Conservation (phyloP, 1,140 invertebrate species). For the Pinna nobilis region DNA sequence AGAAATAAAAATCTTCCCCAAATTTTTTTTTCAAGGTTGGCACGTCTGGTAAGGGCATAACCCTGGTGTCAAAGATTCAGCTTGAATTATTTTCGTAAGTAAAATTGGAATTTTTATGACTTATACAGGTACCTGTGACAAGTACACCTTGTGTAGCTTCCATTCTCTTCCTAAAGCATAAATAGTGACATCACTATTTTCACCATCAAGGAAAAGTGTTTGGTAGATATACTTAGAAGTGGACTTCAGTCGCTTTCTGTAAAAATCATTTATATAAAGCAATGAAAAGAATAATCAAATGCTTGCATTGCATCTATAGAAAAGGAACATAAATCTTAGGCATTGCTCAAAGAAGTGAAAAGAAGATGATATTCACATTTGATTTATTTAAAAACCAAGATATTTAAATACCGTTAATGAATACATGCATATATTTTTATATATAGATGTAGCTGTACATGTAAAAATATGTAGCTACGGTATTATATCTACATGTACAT, state of each 20-base stretch:
- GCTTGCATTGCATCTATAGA: neutral
- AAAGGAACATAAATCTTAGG: neutral
- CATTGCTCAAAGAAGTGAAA: too few relatives aligned
- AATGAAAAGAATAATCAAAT: too few relatives aligned
- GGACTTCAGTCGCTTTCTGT: constrained; percentile 81
- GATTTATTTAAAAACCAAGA: neutral
- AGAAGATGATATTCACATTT: neutral
- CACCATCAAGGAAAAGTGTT: constrained; percentile 85
- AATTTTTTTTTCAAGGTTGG: too few relatives aligned
- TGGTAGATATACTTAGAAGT: constrained; percentile 88
- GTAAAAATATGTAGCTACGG: too few relatives aligned
- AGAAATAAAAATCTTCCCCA: too few relatives aligned
- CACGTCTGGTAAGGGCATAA: too few relatives aligned
- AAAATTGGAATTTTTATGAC: neutral
- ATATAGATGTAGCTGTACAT: too few relatives aligned
- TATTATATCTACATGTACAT: too few relatives aligned
- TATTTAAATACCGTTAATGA: neutral
- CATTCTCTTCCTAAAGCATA: constrained; percentile 84
- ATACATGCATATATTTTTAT: neutral
- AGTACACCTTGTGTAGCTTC: constrained; percentile 87
- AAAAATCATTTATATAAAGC: constrained; percentile 17
- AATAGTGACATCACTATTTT: constrained; percentile 86
- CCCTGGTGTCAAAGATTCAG: too few relatives aligned
- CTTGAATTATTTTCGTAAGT: neutral
- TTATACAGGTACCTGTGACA: constrained; percentile 80